Conservation (phyloP, 2,888 invertebrate species). For the Leptopilina syphax region DNA sequence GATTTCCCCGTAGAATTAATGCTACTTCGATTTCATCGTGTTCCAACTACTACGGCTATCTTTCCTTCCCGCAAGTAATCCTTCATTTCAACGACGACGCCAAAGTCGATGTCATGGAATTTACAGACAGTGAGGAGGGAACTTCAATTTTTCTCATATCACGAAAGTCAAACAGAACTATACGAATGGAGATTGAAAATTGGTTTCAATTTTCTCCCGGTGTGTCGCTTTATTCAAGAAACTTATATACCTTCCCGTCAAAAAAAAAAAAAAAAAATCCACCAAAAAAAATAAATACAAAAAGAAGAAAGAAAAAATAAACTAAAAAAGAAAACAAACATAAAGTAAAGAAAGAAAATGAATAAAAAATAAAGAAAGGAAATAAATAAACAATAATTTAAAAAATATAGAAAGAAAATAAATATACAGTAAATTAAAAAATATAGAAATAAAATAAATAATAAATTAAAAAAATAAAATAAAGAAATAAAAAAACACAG, state of each 20-base stretch:
- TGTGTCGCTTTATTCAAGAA: neutral
- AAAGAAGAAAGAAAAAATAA: too few species aligned
- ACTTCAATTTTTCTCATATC: conserved; percentile 25
- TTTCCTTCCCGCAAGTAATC: conserved; percentile 17
- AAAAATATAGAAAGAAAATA: too few species aligned
- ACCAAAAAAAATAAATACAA: neutral
- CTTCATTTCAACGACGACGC: conserved; percentile 16
- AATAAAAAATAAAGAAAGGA: too few species aligned
- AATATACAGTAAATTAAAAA: too few species aligned
- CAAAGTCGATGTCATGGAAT: conserved; percentile 13
- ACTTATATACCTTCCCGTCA: neutral
- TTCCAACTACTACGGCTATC: conserved; percentile 17
- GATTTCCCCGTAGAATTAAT: conserved; percentile 40
- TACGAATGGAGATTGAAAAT: neutral
- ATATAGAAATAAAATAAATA: too few species aligned
- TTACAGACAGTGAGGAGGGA: neutral
- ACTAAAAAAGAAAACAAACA: too few species aligned
- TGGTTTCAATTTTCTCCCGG: neutral
- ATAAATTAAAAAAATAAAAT: too few species aligned
- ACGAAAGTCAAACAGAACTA: neutral
- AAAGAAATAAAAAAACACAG: too few species aligned
- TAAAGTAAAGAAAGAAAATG: too few species aligned
- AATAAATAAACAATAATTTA: too few species aligned
- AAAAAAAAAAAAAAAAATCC: neutral
- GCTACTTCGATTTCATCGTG: conserved; percentile 35